These are phyloP conservation scores for Acanthopagrus latus DNA, from an alignment of 2,797 vertebrate genomes.

Conservation along the genomic window DNA sequence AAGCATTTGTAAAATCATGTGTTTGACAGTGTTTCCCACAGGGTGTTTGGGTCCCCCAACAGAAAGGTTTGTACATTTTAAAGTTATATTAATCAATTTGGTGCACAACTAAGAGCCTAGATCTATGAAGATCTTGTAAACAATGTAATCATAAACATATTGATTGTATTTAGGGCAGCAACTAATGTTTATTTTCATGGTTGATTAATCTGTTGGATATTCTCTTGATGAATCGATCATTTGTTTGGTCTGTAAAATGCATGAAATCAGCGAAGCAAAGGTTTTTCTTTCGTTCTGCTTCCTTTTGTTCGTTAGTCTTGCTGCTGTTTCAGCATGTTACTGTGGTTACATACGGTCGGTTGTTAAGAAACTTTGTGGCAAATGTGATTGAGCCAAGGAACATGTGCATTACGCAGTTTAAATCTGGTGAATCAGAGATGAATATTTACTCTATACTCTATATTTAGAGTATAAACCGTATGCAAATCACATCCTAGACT, in stretches of 20 bases:
- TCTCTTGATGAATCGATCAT: too few relatives aligned
- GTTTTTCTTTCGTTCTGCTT: neutral
- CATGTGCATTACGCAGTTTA: neutral
- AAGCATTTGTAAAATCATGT: conserved; percentile 9
- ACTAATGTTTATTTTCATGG: too few relatives aligned
- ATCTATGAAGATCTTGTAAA: too few relatives aligned
- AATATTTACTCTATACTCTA: neutral
- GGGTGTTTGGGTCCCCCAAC: too few relatives aligned
- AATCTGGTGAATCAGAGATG: neutral
- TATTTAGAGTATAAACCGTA: neutral
- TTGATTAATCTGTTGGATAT: too few relatives aligned
- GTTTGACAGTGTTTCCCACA: neutral
- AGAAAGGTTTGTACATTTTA: too few relatives aligned
- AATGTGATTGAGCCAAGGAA: conserved; percentile 14
- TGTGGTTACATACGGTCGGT: conserved; percentile 26
- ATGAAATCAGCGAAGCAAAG: neutral
- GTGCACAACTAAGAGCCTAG: too few relatives aligned
- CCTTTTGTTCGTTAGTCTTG: neutral
- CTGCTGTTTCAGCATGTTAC: conserved; percentile 23
- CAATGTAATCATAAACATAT: neutral
- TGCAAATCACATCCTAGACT: neutral
- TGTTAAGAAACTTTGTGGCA: conserved; percentile 33
- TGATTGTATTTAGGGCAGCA: neutral
- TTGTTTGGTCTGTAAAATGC: too few relatives aligned
- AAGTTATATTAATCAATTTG: too few relatives aligned